A percentile compares a stretch with the other conserved stretches of the same genome.
These are phyloP conservation scores for Corythornis vintsioides DNA, from an alignment of 2,113 vertebrate genomes.

Conservation along the genomic window DNA sequence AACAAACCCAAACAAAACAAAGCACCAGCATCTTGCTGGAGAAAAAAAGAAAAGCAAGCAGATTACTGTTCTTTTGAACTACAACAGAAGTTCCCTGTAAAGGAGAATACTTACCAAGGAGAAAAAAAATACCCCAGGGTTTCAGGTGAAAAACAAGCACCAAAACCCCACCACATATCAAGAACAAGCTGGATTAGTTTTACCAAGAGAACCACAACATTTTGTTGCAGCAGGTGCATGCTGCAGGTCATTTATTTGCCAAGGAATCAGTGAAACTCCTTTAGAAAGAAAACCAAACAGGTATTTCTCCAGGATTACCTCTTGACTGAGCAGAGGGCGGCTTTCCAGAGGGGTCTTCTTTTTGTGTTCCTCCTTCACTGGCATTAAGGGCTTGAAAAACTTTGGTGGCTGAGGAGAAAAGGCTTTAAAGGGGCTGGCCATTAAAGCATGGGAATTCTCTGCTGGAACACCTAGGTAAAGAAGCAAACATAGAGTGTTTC, in stretches of 20 bases:
- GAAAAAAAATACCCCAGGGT: not conserved
- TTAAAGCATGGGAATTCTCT: slow-evolving; percentile 87
- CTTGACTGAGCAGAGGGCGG: slow-evolving; percentile 90
- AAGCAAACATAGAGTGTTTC: not conserved
- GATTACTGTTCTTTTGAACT: not conserved
- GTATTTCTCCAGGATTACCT: slow-evolving; percentile 76
- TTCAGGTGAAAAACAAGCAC: not conserved
- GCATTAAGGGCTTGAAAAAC: slow-evolving; percentile 95
- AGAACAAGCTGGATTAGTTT: not conserved
- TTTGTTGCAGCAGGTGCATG: not conserved
- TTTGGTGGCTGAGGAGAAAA: slow-evolving; percentile 93
- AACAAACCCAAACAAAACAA: not conserved
- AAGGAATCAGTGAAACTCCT: not conserved
- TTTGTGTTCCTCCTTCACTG: slow-evolving; percentile 93
- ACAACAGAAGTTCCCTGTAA: not conserved
- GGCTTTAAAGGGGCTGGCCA: slow-evolving; percentile 90
- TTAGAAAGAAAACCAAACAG: not conserved
- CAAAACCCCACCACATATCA: not conserved
- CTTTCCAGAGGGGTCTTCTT: slow-evolving; percentile 85
- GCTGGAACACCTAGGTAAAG: slow-evolving; percentile 70
- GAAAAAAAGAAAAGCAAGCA: not conserved
- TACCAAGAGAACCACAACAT: not conserved
- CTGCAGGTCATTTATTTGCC: not conserved
- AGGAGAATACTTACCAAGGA: not conserved
- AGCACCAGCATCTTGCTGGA: not conserved